Evolutionary conservation across 2,797 vertebrate genomes (phyloP), one percentile per base, ranked within the genome.

Genomic region (Lateolabrax maculatus): DNA sequence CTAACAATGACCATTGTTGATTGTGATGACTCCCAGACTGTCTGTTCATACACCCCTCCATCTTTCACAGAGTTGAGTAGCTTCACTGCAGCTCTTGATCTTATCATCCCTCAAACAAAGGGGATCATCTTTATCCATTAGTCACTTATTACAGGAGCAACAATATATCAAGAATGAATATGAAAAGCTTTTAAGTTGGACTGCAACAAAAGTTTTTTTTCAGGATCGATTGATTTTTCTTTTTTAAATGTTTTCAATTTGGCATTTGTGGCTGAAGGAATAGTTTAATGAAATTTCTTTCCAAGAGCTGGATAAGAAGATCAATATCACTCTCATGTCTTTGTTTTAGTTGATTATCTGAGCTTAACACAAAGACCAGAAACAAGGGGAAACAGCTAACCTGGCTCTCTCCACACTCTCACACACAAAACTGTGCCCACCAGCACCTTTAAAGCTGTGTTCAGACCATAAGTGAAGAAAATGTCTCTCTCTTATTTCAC

Each of bases 31-130:
- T 81, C 27, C 12, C 58, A 34, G 23, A 31, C 52, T 34, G 25
- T 25, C 18, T 58, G 23, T 49, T 80, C 13, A 15, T 25, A 8
- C 25, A 15, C 43, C 31, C 8, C 56, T 63, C 34, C 65, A 41
- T 74, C n/a, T 58, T 31, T 75, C 58, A 55, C 19, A n/a, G 44
- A 19, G 48, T 37, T 19, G 37, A 69, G 51, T 1, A 11, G 67
- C 36, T 79, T 60, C 11, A 13, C 46, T 74, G 23, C 53, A 29
- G 31, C 58, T 72, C 39, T 77, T 64, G 27, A 77, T 58, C 55
- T 75, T 27, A 66, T 65, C 69, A 69, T 79, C 36, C 29, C 44
- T 79, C 53, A 83, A 69, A 74, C 41, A 67, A 57, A 71, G 46
- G 13, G 15, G 10, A 62, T 76, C 36, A 23, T 71, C 36, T 52